A percentile compares a stretch with the other conserved stretches of the same genome.
phyloP scores from a whole-genome alignment of 2,888 invertebrate genomes.

The Cephus spinipes region DNA sequence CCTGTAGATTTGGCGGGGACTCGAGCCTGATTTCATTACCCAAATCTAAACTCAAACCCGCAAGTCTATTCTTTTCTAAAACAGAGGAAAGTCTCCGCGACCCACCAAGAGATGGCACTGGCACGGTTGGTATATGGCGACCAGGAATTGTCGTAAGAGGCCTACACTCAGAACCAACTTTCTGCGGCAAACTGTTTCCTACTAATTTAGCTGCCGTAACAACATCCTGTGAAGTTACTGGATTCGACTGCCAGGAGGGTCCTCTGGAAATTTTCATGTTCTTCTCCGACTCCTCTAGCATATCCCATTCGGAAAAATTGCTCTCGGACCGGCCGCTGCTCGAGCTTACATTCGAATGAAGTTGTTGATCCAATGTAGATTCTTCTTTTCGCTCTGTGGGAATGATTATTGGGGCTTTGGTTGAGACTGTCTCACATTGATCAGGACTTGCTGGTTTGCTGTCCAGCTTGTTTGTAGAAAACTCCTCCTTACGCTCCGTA shows the following conservation, averaged over 20 bases:
- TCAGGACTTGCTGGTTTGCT: slow-evolving; percentile 49
- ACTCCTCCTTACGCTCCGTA: slow-evolving; percentile 44
- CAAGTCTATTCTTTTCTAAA: slow-evolving; percentile 42
- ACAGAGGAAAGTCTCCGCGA: slow-evolving; percentile 45
- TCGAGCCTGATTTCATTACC: slow-evolving; percentile 26
- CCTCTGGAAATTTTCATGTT: slow-evolving; percentile 23
- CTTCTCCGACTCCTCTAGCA: slow-evolving; percentile 43
- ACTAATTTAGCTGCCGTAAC: slow-evolving; percentile 30
- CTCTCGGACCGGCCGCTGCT: slow-evolving; percentile 29
- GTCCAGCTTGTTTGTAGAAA: slow-evolving; percentile 24
- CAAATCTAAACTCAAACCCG: slow-evolving; percentile 27
- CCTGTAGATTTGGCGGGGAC: slow-evolving; percentile 35
- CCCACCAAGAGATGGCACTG: slow-evolving; percentile 48
- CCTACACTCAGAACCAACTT: slow-evolving; percentile 24
- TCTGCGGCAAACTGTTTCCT: slow-evolving; percentile 35
- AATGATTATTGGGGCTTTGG: slow-evolving; percentile 47
- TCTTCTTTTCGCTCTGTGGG: slow-evolving; percentile 44
- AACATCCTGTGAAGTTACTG: slow-evolving; percentile 33
- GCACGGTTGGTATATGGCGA: slow-evolving; percentile 48
- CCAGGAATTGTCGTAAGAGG: slow-evolving; percentile 24
- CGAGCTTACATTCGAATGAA: slow-evolving; percentile 11
- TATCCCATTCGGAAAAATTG: slow-evolving; percentile 40
- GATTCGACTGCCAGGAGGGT: slow-evolving; percentile 24
- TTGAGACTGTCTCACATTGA: slow-evolving; percentile 37
- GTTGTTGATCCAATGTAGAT: not conserved